Evolutionary conservation across 2,888 invertebrate species (phyloP).

Genomic region (Sericinus montela): DNA sequence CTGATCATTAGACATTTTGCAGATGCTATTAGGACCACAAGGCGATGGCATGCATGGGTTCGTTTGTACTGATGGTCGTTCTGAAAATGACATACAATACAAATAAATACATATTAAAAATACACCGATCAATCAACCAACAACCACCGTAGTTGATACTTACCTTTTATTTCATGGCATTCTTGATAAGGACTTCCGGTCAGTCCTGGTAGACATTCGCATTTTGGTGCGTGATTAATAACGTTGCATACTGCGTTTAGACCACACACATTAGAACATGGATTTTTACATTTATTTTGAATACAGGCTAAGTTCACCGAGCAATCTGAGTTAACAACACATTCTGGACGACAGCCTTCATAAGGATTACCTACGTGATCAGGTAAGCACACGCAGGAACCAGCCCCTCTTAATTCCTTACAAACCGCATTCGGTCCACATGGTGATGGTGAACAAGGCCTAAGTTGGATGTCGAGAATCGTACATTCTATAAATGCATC

Average conservation of each 20-base stretch:
- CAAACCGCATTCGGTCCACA: slow-evolving; percentile 88
- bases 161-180: slow-evolving; percentile 66
- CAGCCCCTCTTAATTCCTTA: slow-evolving; percentile 82
- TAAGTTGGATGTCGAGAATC: slow-evolving; percentile 64
- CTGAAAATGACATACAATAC: slow-evolving; percentile 36
- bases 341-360: slow-evolving; percentile 88
- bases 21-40: slow-evolving; percentile 88
- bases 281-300: slow-evolving; percentile 86
- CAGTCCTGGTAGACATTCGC: slow-evolving; percentile 82
- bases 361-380: slow-evolving; percentile 88
- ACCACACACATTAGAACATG: slow-evolving; percentile 87
- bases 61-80: slow-evolving; percentile 44
- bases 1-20: slow-evolving; percentile 84
- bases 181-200: slow-evolving; percentile 81
- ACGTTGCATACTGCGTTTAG: slow-evolving; percentile 86
- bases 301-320: slow-evolving; percentile 84
- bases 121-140: too few relatives aligned
- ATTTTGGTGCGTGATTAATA: slow-evolving; percentile 84
- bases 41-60: slow-evolving; percentile 86
- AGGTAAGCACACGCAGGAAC: slow-evolving; percentile 83
- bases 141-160: too few relatives aligned
- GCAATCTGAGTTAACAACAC: slow-evolving; percentile 86
- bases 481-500: slow-evolving; percentile 81
- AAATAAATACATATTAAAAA: too few relatives aligned
- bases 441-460: slow-evolving; percentile 84